These are phyloP conservation scores for Drosophila nigrodunni DNA, from an alignment of 1,140 invertebrate genomes.

Conservation along the genomic window DNA sequence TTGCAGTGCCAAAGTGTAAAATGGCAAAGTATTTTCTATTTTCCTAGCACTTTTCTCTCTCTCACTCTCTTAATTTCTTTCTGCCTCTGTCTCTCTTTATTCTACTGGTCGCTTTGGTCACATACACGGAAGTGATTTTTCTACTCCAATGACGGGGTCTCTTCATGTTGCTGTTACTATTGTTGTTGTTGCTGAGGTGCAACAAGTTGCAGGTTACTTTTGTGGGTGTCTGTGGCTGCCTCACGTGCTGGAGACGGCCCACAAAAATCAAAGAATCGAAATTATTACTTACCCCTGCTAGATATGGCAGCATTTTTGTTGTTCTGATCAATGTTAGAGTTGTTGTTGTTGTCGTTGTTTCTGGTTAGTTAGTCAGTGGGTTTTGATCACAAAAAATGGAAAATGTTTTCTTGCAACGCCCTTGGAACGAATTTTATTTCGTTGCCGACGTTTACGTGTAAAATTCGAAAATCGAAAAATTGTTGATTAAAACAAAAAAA, in stretches of 20 bases:
- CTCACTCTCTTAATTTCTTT: background rate
- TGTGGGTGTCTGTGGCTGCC: slow-evolving; percentile 66
- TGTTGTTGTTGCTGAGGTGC: slow-evolving; percentile 46
- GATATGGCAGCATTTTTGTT: slow-evolving; percentile 44
- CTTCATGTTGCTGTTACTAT: slow-evolving; percentile 26
- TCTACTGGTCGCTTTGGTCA: slow-evolving; percentile 73
- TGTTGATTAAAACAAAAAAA: no score
- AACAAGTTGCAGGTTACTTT: slow-evolving; percentile 65
- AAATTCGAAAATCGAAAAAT: slow-evolving; percentile 23
- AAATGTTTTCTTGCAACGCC: slow-evolving; percentile 52
- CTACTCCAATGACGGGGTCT: slow-evolving; percentile 72
- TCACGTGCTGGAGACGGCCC: slow-evolving; percentile 60
- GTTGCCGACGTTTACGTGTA: slow-evolving; percentile 51
- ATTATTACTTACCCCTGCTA: slow-evolving; percentile 13
- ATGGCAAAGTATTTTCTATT: slow-evolving; percentile 63
- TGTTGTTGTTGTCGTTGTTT: slow-evolving; percentile 15
- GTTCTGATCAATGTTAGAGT: slow-evolving; percentile 55
- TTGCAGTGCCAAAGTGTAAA: slow-evolving; percentile 76
- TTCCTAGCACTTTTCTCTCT: slow-evolving; percentile 4
- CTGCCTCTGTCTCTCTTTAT: slow-evolving; percentile 38
- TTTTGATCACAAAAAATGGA: slow-evolving; percentile 52
- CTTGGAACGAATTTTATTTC: slow-evolving; percentile 67
- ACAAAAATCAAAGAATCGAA: slow-evolving; percentile 18
- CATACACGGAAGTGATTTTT: slow-evolving; percentile 83
- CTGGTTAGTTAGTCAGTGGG: slow-evolving; percentile 61